A percentile compares a stretch with the other conserved stretches of the same genome.
Conservation (phyloP, 2,888 invertebrate genomes). For the Cosmopolites sordidus region DNA sequence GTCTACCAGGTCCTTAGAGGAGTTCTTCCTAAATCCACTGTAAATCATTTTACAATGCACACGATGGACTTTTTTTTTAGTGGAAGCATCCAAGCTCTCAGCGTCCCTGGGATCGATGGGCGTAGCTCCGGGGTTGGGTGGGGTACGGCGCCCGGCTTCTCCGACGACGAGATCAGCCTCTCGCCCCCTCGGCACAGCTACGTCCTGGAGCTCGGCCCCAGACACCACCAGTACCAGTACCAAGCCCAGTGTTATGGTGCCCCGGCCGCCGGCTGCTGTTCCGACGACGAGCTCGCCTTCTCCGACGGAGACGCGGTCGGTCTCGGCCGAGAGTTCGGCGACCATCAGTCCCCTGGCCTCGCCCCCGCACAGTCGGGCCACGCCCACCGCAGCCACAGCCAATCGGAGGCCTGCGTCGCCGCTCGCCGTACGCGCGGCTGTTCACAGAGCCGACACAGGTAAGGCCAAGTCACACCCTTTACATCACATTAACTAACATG, state of each 20-base stretch:
- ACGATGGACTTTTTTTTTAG: constrained; percentile 38
- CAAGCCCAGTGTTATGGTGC: constrained; percentile 24
- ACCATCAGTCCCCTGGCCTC: constrained; percentile 46
- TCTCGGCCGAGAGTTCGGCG: constrained; percentile 47
- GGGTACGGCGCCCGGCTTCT: constrained; percentile 61
- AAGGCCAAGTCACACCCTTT: constrained; percentile 18
- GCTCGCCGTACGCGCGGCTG: constrained; percentile 52
- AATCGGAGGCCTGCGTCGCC: constrained; percentile 41
- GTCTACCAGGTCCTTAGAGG: too few relatives aligned
- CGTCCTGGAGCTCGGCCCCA: constrained; percentile 57
- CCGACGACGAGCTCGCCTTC: constrained; percentile 45
- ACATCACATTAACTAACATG: too few relatives aligned
- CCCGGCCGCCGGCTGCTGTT: constrained; percentile 50
- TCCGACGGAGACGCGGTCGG: constrained; percentile 49
- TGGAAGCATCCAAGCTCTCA: constrained; percentile 53
- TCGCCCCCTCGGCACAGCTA: constrained; percentile 60
- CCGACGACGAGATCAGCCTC: constrained; percentile 80
- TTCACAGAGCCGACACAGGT: constrained; percentile 52
- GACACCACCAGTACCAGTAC: constrained; percentile 44
- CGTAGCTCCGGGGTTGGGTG: constrained; percentile 40
- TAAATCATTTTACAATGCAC: too few relatives aligned
- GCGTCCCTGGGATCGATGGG: constrained; percentile 58
- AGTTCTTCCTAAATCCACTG: too few relatives aligned
- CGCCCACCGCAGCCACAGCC: constrained; percentile 25
- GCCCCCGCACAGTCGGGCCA: constrained; percentile 25